Evolutionary conservation across 2,113 vertebrate genomes (phyloP).

Genomic region (Tylochromis polylepis): DNA sequence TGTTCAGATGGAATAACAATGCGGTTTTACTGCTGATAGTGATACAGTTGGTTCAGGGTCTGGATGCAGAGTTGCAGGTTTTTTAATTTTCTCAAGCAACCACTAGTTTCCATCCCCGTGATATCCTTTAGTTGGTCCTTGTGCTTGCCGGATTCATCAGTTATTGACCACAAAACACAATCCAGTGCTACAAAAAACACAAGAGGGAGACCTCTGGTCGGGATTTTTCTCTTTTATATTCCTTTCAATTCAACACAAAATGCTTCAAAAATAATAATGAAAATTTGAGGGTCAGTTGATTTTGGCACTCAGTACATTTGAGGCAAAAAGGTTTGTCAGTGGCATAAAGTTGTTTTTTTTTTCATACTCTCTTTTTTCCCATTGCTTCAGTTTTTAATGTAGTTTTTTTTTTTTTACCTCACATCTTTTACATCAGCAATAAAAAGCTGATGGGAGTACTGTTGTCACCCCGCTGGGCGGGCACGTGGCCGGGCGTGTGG

Average conservation of each 20-base stretch:
- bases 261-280: background rate
- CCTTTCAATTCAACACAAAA: background rate
- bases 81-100: background rate
- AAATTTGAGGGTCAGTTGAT: background rate
- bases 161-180: background rate
- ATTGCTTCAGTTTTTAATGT: background rate
- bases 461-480: background rate
- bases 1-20: background rate
- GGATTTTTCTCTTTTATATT: background rate
- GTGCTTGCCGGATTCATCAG: background rate
- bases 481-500: background rate
- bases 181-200: background rate
- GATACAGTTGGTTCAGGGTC: background rate
- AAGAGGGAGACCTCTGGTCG: background rate
- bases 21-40: background rate
- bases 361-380: background rate
- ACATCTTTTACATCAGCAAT: too few species aligned
- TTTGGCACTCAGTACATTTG: background rate
- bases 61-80: background rate
- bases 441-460: background rate
- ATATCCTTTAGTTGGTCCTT: background rate
- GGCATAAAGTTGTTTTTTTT: background rate
- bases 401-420: background rate
- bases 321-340: fast-evolving
- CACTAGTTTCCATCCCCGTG: background rate